A percentile compares a stretch with the other conserved stretches of the same genome.
These are phyloP conservation scores for Leucania comma DNA, from an alignment of 2,888 invertebrate species.

Conservation along the genomic window DNA sequence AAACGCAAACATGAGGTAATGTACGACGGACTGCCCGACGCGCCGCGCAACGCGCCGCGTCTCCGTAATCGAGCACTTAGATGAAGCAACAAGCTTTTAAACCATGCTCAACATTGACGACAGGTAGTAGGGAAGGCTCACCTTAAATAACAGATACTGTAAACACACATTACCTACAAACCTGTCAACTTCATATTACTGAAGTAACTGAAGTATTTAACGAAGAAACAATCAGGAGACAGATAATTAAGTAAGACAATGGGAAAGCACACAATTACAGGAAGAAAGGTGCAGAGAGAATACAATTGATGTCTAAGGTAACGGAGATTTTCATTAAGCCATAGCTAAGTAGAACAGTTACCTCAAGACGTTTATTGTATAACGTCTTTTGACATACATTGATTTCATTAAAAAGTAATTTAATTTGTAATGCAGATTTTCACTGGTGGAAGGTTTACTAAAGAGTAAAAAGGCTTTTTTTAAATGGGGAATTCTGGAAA, in stretches of 20 bases:
- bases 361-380: conserved; percentile 9
- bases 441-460: background rate
- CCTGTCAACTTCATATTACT: conserved; percentile 40
- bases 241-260: conserved; percentile 42
- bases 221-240: conserved; percentile 24
- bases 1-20: no score
- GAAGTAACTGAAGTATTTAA: conserved; percentile 5
- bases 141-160: background rate
- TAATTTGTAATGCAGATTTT: background rate
- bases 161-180: background rate
- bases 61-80: no score
- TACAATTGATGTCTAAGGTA: conserved; percentile 18
- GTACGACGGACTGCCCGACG: no score
- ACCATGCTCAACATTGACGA: no score
- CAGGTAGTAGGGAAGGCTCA: no score
- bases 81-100: no score
- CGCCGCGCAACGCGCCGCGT: no score
- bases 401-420: background rate
- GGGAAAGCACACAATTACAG: conserved; percentile 23
- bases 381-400: conserved; percentile 6
- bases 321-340: conserved; percentile 22
- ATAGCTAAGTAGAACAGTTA: conserved; percentile 11
- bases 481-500: no score
- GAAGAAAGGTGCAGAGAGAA: conserved; percentile 9
- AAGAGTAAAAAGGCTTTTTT: background rate